A percentile compares a stretch with the other conserved stretches of the same genome.
phyloP scores from a whole-genome alignment of 2,797 vertebrate genomes.

The Schizopygopsis malacanthus region DNA sequence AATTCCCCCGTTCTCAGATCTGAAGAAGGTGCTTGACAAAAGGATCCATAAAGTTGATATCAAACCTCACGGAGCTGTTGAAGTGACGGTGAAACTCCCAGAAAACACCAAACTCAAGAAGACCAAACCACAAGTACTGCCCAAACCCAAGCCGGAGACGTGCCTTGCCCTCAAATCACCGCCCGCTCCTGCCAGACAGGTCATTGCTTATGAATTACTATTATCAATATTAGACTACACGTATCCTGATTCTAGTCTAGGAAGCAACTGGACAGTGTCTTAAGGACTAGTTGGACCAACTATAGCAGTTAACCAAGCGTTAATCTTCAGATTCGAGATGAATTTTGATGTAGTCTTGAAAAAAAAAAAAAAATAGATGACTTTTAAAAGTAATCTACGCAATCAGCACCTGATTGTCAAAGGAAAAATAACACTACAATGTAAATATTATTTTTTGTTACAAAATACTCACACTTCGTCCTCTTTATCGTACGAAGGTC shows the following conservation, averaged over 20 bases:
- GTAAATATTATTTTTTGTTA: background rate
- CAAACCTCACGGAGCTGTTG: slow-evolving; percentile 48
- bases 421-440: background rate
- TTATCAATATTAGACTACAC: background rate
- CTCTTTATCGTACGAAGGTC: background rate
- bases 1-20: slow-evolving; percentile 43
- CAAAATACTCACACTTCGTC: background rate
- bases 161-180: background rate
- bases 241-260: background rate
- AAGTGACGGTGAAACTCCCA: slow-evolving; percentile 55
- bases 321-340: background rate
- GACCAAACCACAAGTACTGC: slow-evolving; percentile 2
- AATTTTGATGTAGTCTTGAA: background rate
- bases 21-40: slow-evolving; percentile 61
- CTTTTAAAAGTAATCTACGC: background rate
- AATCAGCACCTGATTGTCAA: background rate
- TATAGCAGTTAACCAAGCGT: background rate
- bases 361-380: background rate
- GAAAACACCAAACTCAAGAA: slow-evolving; percentile 11
- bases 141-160: slow-evolving; percentile 6
- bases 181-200: slow-evolving; percentile 6
- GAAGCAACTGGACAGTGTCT: background rate
- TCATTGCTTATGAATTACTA: slow-evolving; percentile 1
- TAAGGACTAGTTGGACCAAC: background rate
- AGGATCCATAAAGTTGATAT: slow-evolving; percentile 58